Base-by-base conservation (phyloP, 2,113 vertebrate species). In the Oncorhynchus kisutch region DNA sequence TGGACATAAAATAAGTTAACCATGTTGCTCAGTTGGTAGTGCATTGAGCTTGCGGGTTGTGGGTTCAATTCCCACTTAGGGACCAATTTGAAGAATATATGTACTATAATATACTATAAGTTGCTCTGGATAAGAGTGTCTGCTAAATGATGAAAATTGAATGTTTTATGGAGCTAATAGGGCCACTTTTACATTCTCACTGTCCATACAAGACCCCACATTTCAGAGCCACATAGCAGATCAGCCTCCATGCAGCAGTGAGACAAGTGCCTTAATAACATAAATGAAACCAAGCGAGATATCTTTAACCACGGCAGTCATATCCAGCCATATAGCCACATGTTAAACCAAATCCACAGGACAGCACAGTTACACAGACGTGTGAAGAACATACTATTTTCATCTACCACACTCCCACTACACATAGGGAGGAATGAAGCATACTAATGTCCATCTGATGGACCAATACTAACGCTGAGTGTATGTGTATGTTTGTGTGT, bases 401-500 rank as follows among this genome's bases (percentile, higher is more conserved):
- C 22, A 29, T 29, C 25, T 66, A 14, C 64, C 64, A 66, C 8
- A 66, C 22, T 25, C 25, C 64, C 64, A 24, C 20, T 20, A 20
- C 20, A 57, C 18, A 20, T 57, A 20, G 54, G 54, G 20, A 57
- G 54, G 54, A 57, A 57, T 18, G 54, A 57, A 20, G 54, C 54
- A 57, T 57, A 2, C 54, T 57, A 57, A 57, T 57, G 18, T 6
- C 4, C 54, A 5, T 57, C 54, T 57, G 54, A 57, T 57, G 18
- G 54, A 20, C 16, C 20, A 6, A 16, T 20, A 57, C 13, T 20
- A 57, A 20, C 6, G 4, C 20, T 73, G 60, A 59, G 72, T 65
- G 59, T 65, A 39, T 51, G 72, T 49, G 72, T 66, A 39, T 74
- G 72, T 66, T 39, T 74, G 22, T 69, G 29, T n/a, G 34, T 69